Evolutionary conservation across 2,888 invertebrate genomes (phyloP).

Genomic region (Pantelozetes paolii): DNA sequence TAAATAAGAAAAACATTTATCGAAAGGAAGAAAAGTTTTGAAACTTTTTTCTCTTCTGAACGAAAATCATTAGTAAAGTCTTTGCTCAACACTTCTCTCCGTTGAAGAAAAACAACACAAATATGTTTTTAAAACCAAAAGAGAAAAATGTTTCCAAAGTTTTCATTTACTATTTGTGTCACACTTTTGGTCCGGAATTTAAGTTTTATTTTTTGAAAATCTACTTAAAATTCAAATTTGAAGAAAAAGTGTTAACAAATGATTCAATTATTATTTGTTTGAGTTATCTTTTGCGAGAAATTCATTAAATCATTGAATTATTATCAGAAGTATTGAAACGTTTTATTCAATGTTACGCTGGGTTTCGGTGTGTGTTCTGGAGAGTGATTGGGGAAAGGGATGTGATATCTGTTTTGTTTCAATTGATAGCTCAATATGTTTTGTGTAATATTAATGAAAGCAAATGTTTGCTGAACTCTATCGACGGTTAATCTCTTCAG

Average conservation of each 20-base stretch:
- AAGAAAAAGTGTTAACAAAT: neutral
- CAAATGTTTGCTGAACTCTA: neutral
- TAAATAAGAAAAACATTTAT: neutral
- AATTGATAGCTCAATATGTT: conserved; percentile 31
- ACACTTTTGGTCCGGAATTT: neutral
- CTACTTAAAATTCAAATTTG: neutral
- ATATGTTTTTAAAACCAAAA: neutral
- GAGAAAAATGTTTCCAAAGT: neutral
- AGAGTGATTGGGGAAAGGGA: neutral
- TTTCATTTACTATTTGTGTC: neutral
- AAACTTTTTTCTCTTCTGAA: conserved; percentile 1
- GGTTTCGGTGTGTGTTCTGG: neutral
- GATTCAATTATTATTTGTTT: neutral
- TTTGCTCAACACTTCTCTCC: conserved; percentile 21
- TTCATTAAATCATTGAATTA: neutral
- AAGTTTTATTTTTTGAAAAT: neutral
- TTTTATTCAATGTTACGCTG: too few species aligned
- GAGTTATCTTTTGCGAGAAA: too few species aligned
- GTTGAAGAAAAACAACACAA: neutral
- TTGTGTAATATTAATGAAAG: neutral
- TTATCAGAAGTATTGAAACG: neutral
- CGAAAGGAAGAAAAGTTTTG: neutral
- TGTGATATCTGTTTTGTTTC: conserved; percentile 9
- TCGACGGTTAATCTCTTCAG: neutral
- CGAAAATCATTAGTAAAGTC: conserved; percentile 21